These are phyloP conservation scores for Leptopterna dolabrata DNA, from an alignment of 2,888 invertebrate genomes.

Conservation along the genomic window DNA sequence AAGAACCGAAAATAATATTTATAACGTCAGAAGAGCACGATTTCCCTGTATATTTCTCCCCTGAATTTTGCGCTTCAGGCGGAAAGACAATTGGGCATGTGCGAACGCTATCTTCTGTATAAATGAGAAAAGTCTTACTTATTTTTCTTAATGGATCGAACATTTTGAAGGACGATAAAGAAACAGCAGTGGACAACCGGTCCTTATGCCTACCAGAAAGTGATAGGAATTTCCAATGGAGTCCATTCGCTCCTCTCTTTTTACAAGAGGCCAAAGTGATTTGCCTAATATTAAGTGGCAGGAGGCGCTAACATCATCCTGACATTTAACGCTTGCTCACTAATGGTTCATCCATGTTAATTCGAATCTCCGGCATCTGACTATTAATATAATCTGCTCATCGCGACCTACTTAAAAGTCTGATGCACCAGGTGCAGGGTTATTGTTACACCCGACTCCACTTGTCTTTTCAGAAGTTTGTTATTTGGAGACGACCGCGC, in stretches of 20 bases:
- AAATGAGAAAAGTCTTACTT: too few relatives aligned
- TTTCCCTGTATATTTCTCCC: too few relatives aligned
- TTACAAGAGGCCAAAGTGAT: not conserved
- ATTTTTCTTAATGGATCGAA: too few relatives aligned
- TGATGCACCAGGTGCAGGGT: not conserved
- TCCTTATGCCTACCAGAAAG: too few relatives aligned
- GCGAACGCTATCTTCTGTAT: too few relatives aligned
- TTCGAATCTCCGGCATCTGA: not conserved
- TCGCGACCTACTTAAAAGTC: not conserved
- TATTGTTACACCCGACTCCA: not conserved
- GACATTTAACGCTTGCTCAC: constrained; percentile 17
- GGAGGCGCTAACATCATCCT: not conserved
- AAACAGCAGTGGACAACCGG: too few relatives aligned
- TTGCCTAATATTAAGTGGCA: not conserved
- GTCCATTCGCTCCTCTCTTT: not conserved
- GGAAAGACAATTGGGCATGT: too few relatives aligned
- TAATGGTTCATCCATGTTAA: not conserved
- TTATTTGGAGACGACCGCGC: not conserved
- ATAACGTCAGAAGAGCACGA: too few relatives aligned
- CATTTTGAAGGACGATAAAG: too few relatives aligned
- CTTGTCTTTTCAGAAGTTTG: not conserved
- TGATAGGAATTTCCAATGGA: too few relatives aligned
- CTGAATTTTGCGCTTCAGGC: too few relatives aligned
- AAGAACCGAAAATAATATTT: too few relatives aligned
- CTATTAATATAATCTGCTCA: not conserved